A percentile compares a stretch with the other conserved stretches of the same genome.
Evolutionary conservation across 1,140 invertebrate species (phyloP).

Genomic region (Marisa cornuarietis): DNA sequence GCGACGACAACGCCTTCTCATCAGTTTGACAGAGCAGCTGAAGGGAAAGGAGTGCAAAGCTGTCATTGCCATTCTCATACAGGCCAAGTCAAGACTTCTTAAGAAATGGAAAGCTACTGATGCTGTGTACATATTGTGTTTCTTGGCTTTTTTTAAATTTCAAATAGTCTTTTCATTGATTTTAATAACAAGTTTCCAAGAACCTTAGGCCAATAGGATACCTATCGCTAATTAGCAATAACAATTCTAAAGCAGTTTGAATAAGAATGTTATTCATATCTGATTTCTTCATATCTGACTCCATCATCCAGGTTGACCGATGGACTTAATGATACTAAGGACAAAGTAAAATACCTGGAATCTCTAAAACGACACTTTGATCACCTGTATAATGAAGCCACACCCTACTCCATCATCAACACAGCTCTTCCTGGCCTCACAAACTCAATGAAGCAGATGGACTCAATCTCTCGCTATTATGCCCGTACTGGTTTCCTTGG

Average conservation of each 20-base stretch:
- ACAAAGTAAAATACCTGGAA: conserved; percentile 66
- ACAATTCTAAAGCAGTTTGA: neutral
- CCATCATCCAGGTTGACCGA: conserved; percentile 63
- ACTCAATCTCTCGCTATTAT: conserved; percentile 64
- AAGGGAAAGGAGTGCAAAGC: conserved; percentile 66
- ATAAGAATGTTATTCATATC: neutral
- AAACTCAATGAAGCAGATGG: conserved; percentile 63
- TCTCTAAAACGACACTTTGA: conserved; percentile 61
- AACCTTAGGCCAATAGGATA: too few species aligned
- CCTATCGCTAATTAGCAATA: neutral
- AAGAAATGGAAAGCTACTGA: conserved; percentile 66
- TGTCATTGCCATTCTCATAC: conserved; percentile 64
- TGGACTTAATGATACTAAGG: conserved; percentile 66
- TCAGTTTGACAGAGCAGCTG: conserved; percentile 63
- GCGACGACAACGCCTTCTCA: conserved; percentile 59
- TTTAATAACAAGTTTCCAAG: neutral
- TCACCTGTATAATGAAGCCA: conserved; percentile 61
- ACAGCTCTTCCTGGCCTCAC: conserved; percentile 60
- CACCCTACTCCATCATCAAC: conserved; percentile 58
- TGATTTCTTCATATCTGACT: conserved; percentile 22
- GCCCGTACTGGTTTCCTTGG: conserved; percentile 64
- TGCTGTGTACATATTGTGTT: conserved; percentile 53
- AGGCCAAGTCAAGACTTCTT: conserved; percentile 63
- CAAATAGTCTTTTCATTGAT: neutral
- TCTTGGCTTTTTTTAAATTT: too few species aligned